A percentile compares a stretch with the other conserved stretches of the same genome.
Conservation (phyloP, 2,888 invertebrate genomes). For the Eulithis prunata region DNA sequence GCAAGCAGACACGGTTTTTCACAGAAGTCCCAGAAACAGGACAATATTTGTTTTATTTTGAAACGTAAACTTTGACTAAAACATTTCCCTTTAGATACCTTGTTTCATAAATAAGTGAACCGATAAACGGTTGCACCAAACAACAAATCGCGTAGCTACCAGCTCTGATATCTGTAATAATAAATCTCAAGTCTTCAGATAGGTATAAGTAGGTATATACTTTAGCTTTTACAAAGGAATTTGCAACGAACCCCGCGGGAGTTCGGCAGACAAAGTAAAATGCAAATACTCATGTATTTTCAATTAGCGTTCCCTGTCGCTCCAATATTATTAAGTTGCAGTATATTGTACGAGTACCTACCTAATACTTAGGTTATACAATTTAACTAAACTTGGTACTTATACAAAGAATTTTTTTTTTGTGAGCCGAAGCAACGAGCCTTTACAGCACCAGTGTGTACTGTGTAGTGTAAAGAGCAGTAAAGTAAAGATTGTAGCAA, state of each 20-base stretch:
- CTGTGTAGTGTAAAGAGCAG: no score
- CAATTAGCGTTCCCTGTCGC: slow-evolving; percentile 63
- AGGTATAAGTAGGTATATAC: neutral
- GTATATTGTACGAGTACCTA: neutral
- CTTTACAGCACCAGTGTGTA: no score
- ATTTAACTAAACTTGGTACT: no score
- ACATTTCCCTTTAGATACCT: no score
- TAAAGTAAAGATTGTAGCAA: no score
- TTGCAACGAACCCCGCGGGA: slow-evolving; percentile 57
- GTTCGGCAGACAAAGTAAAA: slow-evolving; percentile 75
- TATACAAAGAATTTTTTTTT: no score
- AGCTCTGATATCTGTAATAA: slow-evolving; percentile 15
- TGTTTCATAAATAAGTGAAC: neutral
- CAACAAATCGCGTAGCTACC: neutral
- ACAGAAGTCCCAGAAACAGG: no score
- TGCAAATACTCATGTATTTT: slow-evolving; percentile 81
- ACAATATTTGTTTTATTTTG: no score
- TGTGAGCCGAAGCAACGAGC: no score
- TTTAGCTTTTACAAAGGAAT: slow-evolving; percentile 54
- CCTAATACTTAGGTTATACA: neutral
- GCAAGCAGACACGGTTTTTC: no score
- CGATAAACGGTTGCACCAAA: slow-evolving; percentile 10
- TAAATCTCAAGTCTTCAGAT: slow-evolving; percentile 37
- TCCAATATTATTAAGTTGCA: slow-evolving; percentile 13
- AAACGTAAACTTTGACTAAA: neutral